A percentile compares a stretch with the other conserved stretches of the same genome.
phyloP scores from a whole-genome alignment of 2,797 vertebrate species.

The Anguilla obscura region DNA sequence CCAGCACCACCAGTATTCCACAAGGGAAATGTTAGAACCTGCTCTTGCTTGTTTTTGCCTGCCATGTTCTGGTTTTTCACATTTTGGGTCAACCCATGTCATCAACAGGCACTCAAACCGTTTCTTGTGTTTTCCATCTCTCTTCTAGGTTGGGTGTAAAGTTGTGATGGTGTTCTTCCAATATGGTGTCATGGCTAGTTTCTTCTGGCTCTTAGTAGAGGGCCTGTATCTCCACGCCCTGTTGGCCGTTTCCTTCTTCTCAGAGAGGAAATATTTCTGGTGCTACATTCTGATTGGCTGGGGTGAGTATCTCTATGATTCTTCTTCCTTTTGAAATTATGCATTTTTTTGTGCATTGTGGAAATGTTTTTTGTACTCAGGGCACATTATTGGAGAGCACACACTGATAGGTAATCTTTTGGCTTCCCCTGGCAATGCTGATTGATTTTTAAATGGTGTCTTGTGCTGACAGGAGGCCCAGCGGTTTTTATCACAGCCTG shows the following conservation, averaged over 20 bases:
- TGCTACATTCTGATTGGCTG: conserved; percentile 98
- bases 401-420: not conserved
- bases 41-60: not conserved
- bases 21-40: not conserved
- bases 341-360: not conserved
- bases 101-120: not conserved
- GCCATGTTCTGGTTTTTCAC: not conserved
- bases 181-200: conserved; percentile 96
- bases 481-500: conserved; percentile 85
- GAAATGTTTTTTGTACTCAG: not conserved
- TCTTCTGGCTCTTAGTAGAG: conserved; percentile 97
- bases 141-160: conserved; percentile 87
- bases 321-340: not conserved
- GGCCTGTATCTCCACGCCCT: conserved; percentile 91
- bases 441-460: conserved; percentile 11
- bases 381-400: not conserved
- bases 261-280: conserved; percentile 97
- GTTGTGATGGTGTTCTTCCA: conserved; percentile 92
- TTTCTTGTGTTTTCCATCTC: conserved; percentile 31
- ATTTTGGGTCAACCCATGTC: not conserved
- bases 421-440: not conserved
- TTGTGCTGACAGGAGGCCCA: conserved; percentile 77
- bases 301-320: conserved; percentile 73
- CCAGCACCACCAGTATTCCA: not conserved
- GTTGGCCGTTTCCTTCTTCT: conserved; percentile 94